Evolutionary conservation across 1,140 invertebrate genomes (phyloP).

Genomic region (Himalopsyche phryganea): DNA sequence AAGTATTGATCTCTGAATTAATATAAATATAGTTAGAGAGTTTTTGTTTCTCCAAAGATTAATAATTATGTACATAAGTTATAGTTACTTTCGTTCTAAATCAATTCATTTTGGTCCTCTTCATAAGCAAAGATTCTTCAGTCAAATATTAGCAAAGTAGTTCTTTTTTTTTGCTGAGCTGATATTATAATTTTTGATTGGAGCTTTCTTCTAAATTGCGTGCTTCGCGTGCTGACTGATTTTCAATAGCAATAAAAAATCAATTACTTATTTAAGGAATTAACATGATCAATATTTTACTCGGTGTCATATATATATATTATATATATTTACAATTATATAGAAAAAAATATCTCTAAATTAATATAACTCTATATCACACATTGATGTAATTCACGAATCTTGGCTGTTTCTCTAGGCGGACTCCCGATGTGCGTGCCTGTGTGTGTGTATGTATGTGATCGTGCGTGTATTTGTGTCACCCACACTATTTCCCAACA

Average conservation of each 20-base stretch:
- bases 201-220: conserved; percentile 53
- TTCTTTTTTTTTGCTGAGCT: conserved; percentile 20
- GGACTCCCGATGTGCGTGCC: conserved; percentile 6
- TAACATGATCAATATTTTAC: conserved; percentile 51
- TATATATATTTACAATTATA: conserved; percentile 32
- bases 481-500: conserved; percentile 11
- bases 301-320: conserved; percentile 26
- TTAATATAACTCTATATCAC: conserved; percentile 25
- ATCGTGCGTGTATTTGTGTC: conserved; percentile 19
- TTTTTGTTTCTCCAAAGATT: too few species aligned
- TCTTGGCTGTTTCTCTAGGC: conserved; percentile 21
- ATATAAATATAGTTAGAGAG: too few species aligned
- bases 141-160: conserved; percentile 2
- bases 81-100: too few species aligned
- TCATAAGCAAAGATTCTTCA: too few species aligned
- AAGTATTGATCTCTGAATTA: too few species aligned
- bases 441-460: conserved; percentile 15
- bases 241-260: conserved; percentile 58
- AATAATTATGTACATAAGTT: too few species aligned
- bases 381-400: conserved; percentile 23
- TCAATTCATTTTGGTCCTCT: too few species aligned
- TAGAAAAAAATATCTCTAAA: conserved; percentile 27
- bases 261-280: conserved; percentile 55
- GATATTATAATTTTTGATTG: conserved; percentile 26
- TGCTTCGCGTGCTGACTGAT: conserved; percentile 58